Evolutionary conservation across 2,888 invertebrate genomes (phyloP), one percentile per base, ranked within the genome.

Genomic region (Cacoxenus indagator): DNA sequence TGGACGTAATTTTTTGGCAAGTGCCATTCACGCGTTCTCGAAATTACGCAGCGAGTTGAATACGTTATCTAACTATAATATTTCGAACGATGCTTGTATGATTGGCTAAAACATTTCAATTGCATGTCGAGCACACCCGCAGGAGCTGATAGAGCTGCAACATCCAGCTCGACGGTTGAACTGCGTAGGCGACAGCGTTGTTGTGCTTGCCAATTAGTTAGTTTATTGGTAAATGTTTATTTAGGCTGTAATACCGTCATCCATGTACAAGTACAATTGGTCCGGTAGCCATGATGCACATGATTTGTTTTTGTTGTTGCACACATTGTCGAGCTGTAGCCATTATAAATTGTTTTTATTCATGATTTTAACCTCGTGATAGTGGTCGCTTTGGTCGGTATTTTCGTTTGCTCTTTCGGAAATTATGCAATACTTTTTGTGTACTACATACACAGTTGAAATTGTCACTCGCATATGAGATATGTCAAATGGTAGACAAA

Each of bases 101-200:
- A 67, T 65, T 67, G 64, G 65, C 62, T 67, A 70, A 68, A 70
- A 67, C 67, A 70, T 68, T 70, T 65, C 70, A 64, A 68, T 70
- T 68, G 70, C 68, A 67, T 70, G 70, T 70, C 70, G 68, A 70
- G 70, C 67, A 62, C 64, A 65, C 70, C 68, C 69, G 77, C 14
- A 37, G 37, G 5, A 8, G 2, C 37, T 5, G 14, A n/a, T n/a
- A n/a, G n/a, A n/a, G n/a, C n/a, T n/a, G n/a, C n/a, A n/a, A n/a
- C n/a, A n/a, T n/a, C n/a, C n/a, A n/a, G n/a, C n/a, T n/a, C n/a
- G n/a, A n/a, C n/a, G n/a, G n/a, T n/a, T n/a, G n/a, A n/a, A n/a
- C n/a, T n/a, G n/a, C n/a, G n/a, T n/a, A n/a, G n/a, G n/a, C n/a
- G n/a, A n/a, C n/a, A n/a, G n/a, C n/a, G n/a, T n/a, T n/a, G n/a